A percentile compares a stretch with the other conserved stretches of the same genome.
phyloP scores from a whole-genome alignment of 2,888 invertebrate genomes.

The Pyrgus malvae region DNA sequence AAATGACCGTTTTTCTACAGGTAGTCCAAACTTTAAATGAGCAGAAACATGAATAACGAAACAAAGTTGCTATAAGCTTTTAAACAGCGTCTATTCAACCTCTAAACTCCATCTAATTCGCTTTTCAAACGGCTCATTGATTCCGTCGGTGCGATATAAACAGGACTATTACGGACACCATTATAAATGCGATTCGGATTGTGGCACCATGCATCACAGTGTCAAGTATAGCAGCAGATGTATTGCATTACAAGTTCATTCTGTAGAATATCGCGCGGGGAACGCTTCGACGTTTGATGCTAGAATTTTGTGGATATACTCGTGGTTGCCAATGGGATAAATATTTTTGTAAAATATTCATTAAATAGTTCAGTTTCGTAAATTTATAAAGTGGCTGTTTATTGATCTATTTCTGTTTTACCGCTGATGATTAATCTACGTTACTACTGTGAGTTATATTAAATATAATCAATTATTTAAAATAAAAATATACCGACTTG shows the following conservation, averaged over 20 bases:
- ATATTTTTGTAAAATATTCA: no score
- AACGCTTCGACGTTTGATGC: conserved; percentile 26
- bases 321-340: no score
- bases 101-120: conserved; percentile 40
- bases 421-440: no score
- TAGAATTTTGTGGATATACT: conserved; percentile 3
- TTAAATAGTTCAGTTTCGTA: no score
- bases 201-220: conserved; percentile 67
- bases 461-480: no score
- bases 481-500: no score
- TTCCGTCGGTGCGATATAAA: conserved; percentile 49
- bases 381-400: no score
- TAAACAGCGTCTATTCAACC: conserved; percentile 8
- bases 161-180: conserved; percentile 52
- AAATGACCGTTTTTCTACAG: no score
- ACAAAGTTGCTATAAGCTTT: not conserved
- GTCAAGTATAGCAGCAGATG: conserved; percentile 75
- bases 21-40: no score
- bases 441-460: no score
- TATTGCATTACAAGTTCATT: conserved; percentile 77
- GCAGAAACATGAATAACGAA: no score
- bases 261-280: conserved; percentile 66
- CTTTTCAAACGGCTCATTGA: conserved; percentile 52
- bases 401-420: no score
- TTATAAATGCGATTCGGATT: conserved; percentile 61